These are phyloP conservation scores for Salticus scenicus DNA, from an alignment of 2,888 invertebrate genomes.

Conservation along the genomic window DNA sequence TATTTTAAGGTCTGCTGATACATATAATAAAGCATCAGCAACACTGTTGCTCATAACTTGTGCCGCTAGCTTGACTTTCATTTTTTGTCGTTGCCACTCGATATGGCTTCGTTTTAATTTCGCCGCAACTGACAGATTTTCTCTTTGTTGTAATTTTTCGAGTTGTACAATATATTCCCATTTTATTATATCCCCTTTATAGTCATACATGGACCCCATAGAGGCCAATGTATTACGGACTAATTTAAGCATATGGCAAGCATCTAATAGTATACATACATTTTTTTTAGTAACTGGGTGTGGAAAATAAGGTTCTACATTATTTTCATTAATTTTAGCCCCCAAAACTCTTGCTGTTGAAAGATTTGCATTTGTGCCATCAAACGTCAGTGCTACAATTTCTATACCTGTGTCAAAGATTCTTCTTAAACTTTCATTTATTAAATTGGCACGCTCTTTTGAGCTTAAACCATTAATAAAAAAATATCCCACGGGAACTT, in stretches of 20 bases:
- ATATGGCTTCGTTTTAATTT: constrained; percentile 20
- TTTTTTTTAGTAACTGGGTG: constrained; percentile 1
- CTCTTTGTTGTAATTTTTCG: constrained; percentile 17
- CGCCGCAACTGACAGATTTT: constrained; percentile 13
- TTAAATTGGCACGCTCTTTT: not conserved
- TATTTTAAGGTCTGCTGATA: not conserved
- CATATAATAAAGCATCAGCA: constrained; percentile 27
- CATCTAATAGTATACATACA: constrained; percentile 7
- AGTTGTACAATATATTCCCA: constrained; percentile 15
- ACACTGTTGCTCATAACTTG: constrained; percentile 21
- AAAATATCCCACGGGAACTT: constrained; percentile 14
- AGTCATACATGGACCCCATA: not conserved
- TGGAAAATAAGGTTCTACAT: not conserved
- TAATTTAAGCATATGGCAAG: constrained; percentile 37
- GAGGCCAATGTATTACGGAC: constrained; percentile 14
- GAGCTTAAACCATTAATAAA: not conserved
- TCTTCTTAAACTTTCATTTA: not conserved
- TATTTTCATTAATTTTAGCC: not conserved
- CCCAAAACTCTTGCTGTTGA: constrained; percentile 9
- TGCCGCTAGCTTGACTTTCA: constrained; percentile 34
- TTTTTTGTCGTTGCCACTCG: constrained; percentile 14
- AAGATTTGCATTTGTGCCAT: constrained; percentile 11
- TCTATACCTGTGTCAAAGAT: not conserved
- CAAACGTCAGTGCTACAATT: constrained; percentile 28
- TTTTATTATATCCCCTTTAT: not conserved